phyloP scores from a whole-genome alignment of 2,888 invertebrate species.

The Lepidochitona cinerea region DNA sequence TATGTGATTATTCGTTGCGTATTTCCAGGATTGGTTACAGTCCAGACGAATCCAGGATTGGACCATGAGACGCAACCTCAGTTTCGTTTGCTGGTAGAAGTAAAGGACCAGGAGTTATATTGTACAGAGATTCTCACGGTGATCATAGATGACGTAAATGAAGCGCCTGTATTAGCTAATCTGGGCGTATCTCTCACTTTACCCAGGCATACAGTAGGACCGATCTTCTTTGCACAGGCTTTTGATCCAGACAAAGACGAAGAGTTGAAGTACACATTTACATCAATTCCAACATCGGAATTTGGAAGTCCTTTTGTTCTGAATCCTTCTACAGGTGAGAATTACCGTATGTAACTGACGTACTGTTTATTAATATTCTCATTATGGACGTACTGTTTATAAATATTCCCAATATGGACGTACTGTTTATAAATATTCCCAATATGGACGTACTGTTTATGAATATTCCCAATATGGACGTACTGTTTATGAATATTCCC shows the following conservation, averaged over 20 bases:
- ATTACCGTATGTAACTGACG: too few relatives aligned
- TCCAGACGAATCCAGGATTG: not conserved
- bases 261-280: not conserved
- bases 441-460: too few relatives aligned
- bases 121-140: not conserved
- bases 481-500: too few relatives aligned
- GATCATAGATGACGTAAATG: slow-evolving; percentile 2
- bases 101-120: not conserved
- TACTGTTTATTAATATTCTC: too few relatives aligned
- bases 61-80: not conserved
- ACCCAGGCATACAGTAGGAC: not conserved
- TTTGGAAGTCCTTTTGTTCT: not conserved
- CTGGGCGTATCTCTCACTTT: not conserved
- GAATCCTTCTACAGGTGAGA: not conserved
- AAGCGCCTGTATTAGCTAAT: not conserved
- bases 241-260: not conserved
- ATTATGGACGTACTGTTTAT: too few relatives aligned
- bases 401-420: too few relatives aligned
- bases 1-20: not conserved
- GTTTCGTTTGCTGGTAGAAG: not conserved
- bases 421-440: too few relatives aligned
- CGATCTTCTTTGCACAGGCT: not conserved
- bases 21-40: not conserved
- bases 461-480: too few relatives aligned
- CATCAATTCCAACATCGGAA: not conserved